Conservation (phyloP, 35 echinoderm and acorn worm genomes). For the Chiridota heheva region DNA sequence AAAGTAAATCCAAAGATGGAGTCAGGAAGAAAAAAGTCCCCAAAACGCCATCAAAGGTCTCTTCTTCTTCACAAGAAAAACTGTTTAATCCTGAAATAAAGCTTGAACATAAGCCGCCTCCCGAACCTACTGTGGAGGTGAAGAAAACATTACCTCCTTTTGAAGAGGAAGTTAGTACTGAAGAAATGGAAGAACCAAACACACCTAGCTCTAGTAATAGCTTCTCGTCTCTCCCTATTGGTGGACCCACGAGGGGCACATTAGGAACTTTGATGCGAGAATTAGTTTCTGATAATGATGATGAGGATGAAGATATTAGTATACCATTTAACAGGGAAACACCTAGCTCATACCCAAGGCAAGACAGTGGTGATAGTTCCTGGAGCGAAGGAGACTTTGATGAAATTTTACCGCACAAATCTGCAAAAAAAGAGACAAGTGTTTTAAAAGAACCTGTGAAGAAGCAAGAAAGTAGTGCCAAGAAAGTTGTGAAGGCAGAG, state of each 20-base stretch:
- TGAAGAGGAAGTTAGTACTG: slow-evolving; percentile 89
- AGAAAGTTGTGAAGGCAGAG: slow-evolving; percentile 37
- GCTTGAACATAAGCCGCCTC: slow-evolving; percentile 43
- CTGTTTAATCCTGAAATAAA: slow-evolving; percentile 83
- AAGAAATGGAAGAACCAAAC: slow-evolving; percentile 50
- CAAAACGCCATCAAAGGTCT: not conserved
- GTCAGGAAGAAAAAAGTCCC: not conserved
- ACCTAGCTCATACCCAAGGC: slow-evolving; percentile 2
- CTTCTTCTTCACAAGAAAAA: slow-evolving; percentile 40
- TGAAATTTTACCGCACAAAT: not conserved
- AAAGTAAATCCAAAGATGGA: slow-evolving; percentile 26
- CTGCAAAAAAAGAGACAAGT: slow-evolving; percentile 7
- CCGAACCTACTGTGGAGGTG: slow-evolving; percentile 34
- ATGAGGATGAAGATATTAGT: slow-evolving; percentile 77
- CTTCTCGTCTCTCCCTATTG: slow-evolving; percentile 82
- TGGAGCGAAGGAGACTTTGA: slow-evolving; percentile 7
- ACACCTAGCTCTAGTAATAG: slow-evolving; percentile 76
- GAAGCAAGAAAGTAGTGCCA: not conserved
- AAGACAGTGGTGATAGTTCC: slow-evolving; percentile 19
- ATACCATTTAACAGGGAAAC: slow-evolving; percentile 62
- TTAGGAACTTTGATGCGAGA: slow-evolving; percentile 79
- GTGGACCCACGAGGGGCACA: slow-evolving; percentile 55
- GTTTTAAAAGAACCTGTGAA: not conserved
- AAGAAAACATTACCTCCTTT: slow-evolving; percentile 86
- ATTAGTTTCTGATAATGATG: slow-evolving; percentile 77